Base-by-base conservation (phyloP, 2,113 vertebrate species). In the Motacilla alba region DNA sequence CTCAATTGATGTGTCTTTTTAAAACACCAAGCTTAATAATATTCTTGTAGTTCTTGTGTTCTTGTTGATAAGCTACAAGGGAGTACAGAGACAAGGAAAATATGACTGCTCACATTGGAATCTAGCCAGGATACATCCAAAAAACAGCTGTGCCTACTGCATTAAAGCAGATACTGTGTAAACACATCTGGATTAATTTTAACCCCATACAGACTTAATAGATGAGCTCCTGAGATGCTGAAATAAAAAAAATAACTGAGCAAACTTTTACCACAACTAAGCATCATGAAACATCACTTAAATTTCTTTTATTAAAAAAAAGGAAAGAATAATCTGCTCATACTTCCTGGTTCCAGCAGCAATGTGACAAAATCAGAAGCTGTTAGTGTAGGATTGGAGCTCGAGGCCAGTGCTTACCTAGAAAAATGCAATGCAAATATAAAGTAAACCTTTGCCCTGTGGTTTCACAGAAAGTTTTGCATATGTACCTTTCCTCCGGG, bases 171-270 rank as follows among this genome's bases (percentile, higher is more conserved):
- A 91, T 73, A 93, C 21, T 66, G 35, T 2, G 3, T 78, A 95
- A 96, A 95, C 88, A 91, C 86, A 93, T 93, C 94, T 94, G 73
- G 73, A 49, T 92, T 92, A 8, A 87, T 84, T 94, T 96, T 96
- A 94, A 95, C 92, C 73, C 93, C 52, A 64, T 60, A 68, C 43
- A 93, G 37, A 66, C 80, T 84, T 91, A 79, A 89, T 43, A 73
- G 53, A 76, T 59, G 56, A 77, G 47, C 60, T 89, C 37, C 67
- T 67, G 47, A 88, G 35, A 94, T 37, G 20, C 33, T 90, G 63
- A 80, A 84, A 84, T 64, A 73, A 30, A 67, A 75, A 73, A 56
- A 87, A 81, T 7, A 95, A 75, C 10, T 53, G 41, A 72, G 31
- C 52, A 87, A 53, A 69, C 16, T 69, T 75, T 56, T 49, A 76